These are phyloP conservation scores for Labeo rohita DNA, from an alignment of 2,113 vertebrate genomes.

Conservation along the genomic window DNA sequence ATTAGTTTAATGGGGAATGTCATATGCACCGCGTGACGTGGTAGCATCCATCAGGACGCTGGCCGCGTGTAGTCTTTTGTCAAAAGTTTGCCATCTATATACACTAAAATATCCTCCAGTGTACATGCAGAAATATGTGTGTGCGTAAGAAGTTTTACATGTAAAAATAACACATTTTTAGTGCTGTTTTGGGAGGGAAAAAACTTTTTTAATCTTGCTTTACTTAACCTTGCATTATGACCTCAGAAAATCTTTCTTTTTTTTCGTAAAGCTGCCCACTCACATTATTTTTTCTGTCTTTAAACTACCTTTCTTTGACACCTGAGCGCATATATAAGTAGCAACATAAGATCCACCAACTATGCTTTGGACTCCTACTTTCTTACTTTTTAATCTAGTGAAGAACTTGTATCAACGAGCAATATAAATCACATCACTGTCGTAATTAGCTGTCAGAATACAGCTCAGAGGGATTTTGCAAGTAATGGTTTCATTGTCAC, in stretches of 20 bases:
- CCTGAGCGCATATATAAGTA: conserved; percentile 61
- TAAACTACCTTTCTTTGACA: background rate
- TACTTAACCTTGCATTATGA: background rate
- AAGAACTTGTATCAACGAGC: conserved; percentile 57
- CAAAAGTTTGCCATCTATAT: background rate
- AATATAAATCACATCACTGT: conserved; percentile 72
- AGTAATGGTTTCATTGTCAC: conserved; percentile 67
- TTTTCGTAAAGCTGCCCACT: background rate
- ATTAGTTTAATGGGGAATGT: conserved; percentile 59
- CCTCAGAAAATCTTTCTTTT: background rate
- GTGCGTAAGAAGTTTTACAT: background rate
- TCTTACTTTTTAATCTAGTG: conserved; percentile 62
- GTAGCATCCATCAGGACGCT: conserved; percentile 36
- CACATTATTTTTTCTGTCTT: background rate
- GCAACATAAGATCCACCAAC: conserved; percentile 64
- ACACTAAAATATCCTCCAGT: background rate
- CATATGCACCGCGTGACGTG: conserved; percentile 47
- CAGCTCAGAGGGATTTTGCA: conserved; percentile 69
- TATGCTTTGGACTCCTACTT: conserved; percentile 35
- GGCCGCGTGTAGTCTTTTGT: conserved; percentile 9
- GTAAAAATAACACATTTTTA: background rate
- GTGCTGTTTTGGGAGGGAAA: background rate
- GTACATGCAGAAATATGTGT: background rate
- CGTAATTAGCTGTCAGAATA: conserved; percentile 77
- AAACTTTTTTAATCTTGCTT: background rate